These are phyloP conservation scores for Ictalurus punctatus DNA, from an alignment of 2,113 vertebrate species.

Conservation along the genomic window DNA sequence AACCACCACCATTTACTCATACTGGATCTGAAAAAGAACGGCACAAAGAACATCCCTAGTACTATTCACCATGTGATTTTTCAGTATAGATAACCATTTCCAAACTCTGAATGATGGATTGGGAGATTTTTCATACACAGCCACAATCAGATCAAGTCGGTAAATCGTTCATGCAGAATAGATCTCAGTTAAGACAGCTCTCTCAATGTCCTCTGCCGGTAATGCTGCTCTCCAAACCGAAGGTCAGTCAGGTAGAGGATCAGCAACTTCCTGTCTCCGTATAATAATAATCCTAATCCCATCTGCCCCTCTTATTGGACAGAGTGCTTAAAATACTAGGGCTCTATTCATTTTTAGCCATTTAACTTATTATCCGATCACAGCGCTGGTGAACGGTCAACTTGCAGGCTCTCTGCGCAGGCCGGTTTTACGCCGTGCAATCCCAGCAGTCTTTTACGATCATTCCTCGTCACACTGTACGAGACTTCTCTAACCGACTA, in stretches of 20 bases:
- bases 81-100: not conserved
- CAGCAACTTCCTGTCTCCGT: constrained; percentile 39
- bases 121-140: not conserved
- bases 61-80: not conserved
- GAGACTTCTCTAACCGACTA: not conserved
- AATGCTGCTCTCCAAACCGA: constrained; percentile 23
- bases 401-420: not conserved
- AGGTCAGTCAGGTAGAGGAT: constrained; percentile 37
- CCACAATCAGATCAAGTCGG: not conserved
- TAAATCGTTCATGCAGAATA: not conserved
- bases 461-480: not conserved
- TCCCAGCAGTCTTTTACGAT: not conserved
- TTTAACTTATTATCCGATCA: not conserved
- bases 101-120: not conserved
- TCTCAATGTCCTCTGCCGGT: constrained; percentile 2
- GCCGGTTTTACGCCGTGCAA: not conserved
- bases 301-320: not conserved
- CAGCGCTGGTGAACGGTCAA: not conserved
- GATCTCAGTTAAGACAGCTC: not conserved
- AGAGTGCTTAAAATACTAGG: not conserved
- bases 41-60: not conserved
- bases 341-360: not conserved
- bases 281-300: constrained; percentile 15
- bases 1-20: not conserved
- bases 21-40: not conserved